Conservation (phyloP, 2,113 vertebrate species). For the Sprattus sprattus region DNA sequence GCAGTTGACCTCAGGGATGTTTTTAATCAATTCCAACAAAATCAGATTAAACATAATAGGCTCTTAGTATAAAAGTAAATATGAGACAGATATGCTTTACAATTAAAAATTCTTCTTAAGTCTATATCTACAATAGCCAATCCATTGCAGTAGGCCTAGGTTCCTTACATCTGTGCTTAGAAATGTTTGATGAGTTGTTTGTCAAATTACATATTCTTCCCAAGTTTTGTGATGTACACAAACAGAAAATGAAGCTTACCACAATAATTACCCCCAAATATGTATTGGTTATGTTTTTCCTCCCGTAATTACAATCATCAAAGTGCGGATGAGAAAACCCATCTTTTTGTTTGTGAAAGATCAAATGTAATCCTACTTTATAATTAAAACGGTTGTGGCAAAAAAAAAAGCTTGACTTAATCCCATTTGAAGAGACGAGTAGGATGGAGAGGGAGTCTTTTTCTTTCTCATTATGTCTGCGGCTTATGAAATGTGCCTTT, state of each 20-base stretch:
- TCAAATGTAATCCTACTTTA: slow-evolving; percentile 21
- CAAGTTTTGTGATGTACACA: slow-evolving; percentile 14
- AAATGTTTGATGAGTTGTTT: slow-evolving; percentile 15
- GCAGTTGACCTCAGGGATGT: slow-evolving; percentile 3
- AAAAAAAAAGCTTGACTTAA: slow-evolving; percentile 25
- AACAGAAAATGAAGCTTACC: slow-evolving; percentile 14
- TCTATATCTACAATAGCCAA: not conserved
- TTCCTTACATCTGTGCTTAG: slow-evolving; percentile 1
- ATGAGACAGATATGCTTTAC: not conserved
- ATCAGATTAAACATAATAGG: not conserved
- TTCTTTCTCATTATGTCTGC: not conserved
- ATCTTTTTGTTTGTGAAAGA: slow-evolving; percentile 31
- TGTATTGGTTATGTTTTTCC: slow-evolving; percentile 17
- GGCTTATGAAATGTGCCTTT: slow-evolving; percentile 5
- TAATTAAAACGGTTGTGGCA: slow-evolving; percentile 28
- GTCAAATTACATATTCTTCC: slow-evolving; percentile 4
- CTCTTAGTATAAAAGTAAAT: not conserved
- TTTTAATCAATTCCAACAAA: not conserved
- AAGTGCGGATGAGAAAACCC: slow-evolving; percentile 3
- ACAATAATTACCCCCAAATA: slow-evolving; percentile 17
- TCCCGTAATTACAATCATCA: slow-evolving; percentile 5
- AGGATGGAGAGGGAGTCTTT: slow-evolving; percentile 12
- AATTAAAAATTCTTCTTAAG: slow-evolving; percentile 5
- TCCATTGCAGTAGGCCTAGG: not conserved
- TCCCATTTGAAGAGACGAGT: slow-evolving; percentile 47